Conservation (phyloP, 2,113 vertebrate genomes). For the Rhynchopsitta pachyrhyncha region DNA sequence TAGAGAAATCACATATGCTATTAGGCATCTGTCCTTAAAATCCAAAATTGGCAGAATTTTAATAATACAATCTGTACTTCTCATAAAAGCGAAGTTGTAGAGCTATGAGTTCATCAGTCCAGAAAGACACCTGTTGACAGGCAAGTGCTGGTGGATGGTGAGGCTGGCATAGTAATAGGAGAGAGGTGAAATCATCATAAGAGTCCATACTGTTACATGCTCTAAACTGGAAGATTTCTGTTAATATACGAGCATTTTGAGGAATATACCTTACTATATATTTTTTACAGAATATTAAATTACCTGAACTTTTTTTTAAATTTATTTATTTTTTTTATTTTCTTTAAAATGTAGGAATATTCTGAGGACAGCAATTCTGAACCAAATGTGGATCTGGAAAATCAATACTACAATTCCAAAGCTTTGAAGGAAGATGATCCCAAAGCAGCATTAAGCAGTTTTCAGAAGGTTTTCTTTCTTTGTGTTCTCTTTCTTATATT, state of each 20-base stretch:
- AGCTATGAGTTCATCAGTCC: neutral
- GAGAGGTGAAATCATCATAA: rapidly evolving
- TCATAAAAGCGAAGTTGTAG: neutral
- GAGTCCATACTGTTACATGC: neutral
- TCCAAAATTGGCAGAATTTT: neutral
- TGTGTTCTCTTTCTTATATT: neutral
- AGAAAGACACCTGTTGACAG: neutral
- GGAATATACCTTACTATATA: neutral
- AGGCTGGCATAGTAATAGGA: neutral
- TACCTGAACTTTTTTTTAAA: neutral
- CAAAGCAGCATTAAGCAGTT: conserved; percentile 96
- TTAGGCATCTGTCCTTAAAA: neutral
- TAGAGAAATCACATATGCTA: neutral
- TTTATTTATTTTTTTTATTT: neutral
- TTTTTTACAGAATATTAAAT: neutral
- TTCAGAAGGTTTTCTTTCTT: conserved; percentile 88
- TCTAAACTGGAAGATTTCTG: neutral
- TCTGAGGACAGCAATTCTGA: conserved; percentile 99
- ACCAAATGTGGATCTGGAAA: conserved; percentile 98
- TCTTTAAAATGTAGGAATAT: conserved; percentile 84
- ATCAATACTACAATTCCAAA: conserved; percentile 99
- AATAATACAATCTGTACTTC: neutral
- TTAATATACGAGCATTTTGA: neutral
- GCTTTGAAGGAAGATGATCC: conserved; percentile 99
- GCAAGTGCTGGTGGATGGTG: neutral